phyloP scores from a whole-genome alignment of 2,113 vertebrate species.

The Glaucomys volans region DNA sequence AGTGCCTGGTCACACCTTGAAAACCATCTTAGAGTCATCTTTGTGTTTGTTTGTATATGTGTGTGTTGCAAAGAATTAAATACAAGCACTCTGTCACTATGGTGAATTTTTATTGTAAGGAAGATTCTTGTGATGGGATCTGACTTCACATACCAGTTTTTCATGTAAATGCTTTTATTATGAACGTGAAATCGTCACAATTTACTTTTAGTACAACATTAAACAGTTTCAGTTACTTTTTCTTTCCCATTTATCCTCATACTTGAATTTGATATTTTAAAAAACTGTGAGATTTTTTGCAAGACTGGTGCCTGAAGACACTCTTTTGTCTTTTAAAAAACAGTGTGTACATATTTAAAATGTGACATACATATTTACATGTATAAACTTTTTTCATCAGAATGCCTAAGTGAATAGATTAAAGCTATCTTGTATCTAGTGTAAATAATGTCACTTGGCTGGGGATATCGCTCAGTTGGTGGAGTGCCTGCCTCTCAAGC shows the following conservation, averaged over 20 bases:
- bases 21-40: background rate
- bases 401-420: conserved; percentile 1
- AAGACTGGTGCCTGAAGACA: conserved; percentile 61
- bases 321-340: conserved; percentile 21
- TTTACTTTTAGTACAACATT: background rate
- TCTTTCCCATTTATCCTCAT: conserved; percentile 43
- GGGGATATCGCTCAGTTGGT: no score
- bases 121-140: background rate
- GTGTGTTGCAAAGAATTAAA: no score
- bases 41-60: no score
- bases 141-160: conserved; percentile 16
- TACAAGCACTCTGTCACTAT: no score
- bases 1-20: background rate
- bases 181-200: conserved; percentile 2
- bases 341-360: conserved; percentile 32
- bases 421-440: background rate
- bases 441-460: conserved; percentile 41
- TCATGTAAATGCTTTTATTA: conserved; percentile 13
- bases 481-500: no score
- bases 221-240: conserved; percentile 21
- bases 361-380: background rate
- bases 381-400: conserved; percentile 16
- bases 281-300: conserved; percentile 50
- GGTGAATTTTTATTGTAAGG: background rate
- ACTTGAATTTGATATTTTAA: conserved; percentile 45